Conservation (phyloP, 2,113 vertebrate genomes). For the Tenrec ecaudatus region DNA sequence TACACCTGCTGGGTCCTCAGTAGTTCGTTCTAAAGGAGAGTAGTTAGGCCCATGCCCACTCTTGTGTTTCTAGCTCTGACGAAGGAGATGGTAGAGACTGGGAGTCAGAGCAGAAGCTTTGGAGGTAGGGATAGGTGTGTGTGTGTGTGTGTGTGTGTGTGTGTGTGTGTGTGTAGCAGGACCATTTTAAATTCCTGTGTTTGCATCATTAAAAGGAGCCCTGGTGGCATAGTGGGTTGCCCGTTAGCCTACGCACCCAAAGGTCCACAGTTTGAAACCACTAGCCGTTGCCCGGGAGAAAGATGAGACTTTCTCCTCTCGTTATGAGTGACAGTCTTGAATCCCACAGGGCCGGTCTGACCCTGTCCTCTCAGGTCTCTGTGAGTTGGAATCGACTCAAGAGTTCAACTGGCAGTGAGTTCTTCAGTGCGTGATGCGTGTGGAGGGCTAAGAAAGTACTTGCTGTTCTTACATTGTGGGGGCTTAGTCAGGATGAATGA, state of each 20-base stretch:
- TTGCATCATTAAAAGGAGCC: too few relatives aligned
- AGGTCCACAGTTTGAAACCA: too few relatives aligned
- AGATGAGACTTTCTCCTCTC: too few relatives aligned
- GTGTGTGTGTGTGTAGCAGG: not conserved
- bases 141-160: not conserved
- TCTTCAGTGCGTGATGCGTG: too few relatives aligned
- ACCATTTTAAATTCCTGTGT: not conserved
- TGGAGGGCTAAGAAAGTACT: not conserved
- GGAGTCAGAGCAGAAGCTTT: not conserved
- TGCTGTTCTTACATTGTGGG: slow-evolving; percentile 17
- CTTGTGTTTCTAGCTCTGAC: not conserved
- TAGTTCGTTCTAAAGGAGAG: not conserved
- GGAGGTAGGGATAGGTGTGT: not conserved
- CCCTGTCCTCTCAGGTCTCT: too few relatives aligned
- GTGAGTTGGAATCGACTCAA: too few relatives aligned
- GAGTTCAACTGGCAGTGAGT: too few relatives aligned
- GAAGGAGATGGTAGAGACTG: not conserved
- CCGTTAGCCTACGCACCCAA: too few relatives aligned
- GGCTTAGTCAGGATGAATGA: slow-evolving; percentile 19
- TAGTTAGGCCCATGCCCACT: not conserved
- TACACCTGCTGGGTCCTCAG: not conserved
- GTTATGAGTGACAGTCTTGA: too few relatives aligned
- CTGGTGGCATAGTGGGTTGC: too few relatives aligned
- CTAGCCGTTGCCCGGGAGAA: too few relatives aligned
- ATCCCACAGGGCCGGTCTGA: too few relatives aligned